phyloP scores from a whole-genome alignment of 2,113 vertebrate species.

The Notarius lentiginosus region DNA sequence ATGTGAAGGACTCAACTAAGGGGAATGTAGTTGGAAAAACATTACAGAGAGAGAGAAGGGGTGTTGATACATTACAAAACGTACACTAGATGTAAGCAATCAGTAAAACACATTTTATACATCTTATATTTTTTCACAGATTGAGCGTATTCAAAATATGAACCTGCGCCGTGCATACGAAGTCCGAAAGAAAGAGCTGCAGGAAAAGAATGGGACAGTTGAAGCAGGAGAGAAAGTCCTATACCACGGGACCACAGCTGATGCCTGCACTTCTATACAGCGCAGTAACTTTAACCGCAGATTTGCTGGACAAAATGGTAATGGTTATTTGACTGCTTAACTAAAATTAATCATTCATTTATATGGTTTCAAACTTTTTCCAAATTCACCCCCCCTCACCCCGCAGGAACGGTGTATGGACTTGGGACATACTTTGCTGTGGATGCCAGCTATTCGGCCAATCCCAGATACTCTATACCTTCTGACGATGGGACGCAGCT shows the following conservation, averaged over 20 bases:
- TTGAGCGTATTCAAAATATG: slow-evolving; percentile 67
- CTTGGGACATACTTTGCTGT: slow-evolving; percentile 70
- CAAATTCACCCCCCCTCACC: not conserved
- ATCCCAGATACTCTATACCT: slow-evolving; percentile 48
- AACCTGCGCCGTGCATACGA: slow-evolving; percentile 58
- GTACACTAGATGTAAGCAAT: not conserved
- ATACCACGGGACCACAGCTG: slow-evolving; percentile 62
- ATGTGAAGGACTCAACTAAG: not conserved
- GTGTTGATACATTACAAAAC: not conserved
- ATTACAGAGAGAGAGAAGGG: not conserved
- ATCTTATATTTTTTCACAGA: slow-evolving; percentile 52
- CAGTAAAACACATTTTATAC: not conserved
- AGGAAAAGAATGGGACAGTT: slow-evolving; percentile 48
- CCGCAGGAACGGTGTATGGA: slow-evolving; percentile 55
- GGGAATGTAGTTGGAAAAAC: not conserved
- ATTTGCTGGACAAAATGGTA: slow-evolving; percentile 69
- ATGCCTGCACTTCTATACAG: slow-evolving; percentile 57
- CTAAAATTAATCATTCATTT: not conserved
- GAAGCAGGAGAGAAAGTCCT: slow-evolving; percentile 58
- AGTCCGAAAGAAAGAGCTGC: slow-evolving; percentile 53
- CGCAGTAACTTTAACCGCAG: slow-evolving; percentile 61
- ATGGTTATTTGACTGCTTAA: not conserved
- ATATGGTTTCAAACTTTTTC: not conserved
- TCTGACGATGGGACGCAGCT: slow-evolving; percentile 56
- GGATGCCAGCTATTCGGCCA: slow-evolving; percentile 62